Evolutionary conservation across 2,113 vertebrate genomes (phyloP).

Genomic region (Seriola rivoliana): DNA sequence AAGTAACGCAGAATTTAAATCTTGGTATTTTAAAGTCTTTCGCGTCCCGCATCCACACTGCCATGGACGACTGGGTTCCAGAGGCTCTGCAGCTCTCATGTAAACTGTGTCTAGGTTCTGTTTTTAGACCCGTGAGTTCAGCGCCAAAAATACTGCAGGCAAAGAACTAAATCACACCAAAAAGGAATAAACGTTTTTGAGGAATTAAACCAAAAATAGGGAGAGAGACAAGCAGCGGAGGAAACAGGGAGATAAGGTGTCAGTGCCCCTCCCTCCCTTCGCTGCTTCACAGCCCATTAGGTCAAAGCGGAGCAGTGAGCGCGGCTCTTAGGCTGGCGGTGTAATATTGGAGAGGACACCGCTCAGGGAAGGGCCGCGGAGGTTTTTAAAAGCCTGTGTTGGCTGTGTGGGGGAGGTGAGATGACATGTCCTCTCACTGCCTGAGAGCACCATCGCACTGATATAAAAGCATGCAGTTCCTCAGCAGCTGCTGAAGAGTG

Average conservation of each 20-base stretch:
- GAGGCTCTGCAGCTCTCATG: neutral
- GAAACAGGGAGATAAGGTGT: constrained; percentile 7
- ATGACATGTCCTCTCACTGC: constrained; percentile 69
- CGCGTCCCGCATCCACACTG: neutral
- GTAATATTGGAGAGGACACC: constrained; percentile 54
- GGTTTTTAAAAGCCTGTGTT: constrained; percentile 73
- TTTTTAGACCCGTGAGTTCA: neutral
- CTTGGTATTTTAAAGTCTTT: too few species aligned
- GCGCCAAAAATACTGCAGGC: neutral
- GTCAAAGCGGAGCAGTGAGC: constrained; percentile 57
- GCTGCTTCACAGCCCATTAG: constrained; percentile 69
- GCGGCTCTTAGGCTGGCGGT: constrained; percentile 52
- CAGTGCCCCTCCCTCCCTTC: neutral
- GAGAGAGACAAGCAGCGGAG: neutral
- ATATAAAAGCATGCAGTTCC: constrained; percentile 58
- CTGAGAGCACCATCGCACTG: constrained; percentile 52
- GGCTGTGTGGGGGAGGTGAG: constrained; percentile 64
- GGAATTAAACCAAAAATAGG: neutral
- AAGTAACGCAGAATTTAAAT: too few species aligned
- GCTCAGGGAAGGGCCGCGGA: constrained; percentile 41
- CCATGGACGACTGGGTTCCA: neutral
- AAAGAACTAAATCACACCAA: neutral
- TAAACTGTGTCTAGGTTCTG: neutral
- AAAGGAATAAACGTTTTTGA: neutral
- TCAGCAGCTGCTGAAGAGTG: constrained; percentile 38